Evolutionary conservation across 2,113 vertebrate species (phyloP), one percentile per base, ranked within the genome.

Genomic region (Marmota flaviventris): DNA sequence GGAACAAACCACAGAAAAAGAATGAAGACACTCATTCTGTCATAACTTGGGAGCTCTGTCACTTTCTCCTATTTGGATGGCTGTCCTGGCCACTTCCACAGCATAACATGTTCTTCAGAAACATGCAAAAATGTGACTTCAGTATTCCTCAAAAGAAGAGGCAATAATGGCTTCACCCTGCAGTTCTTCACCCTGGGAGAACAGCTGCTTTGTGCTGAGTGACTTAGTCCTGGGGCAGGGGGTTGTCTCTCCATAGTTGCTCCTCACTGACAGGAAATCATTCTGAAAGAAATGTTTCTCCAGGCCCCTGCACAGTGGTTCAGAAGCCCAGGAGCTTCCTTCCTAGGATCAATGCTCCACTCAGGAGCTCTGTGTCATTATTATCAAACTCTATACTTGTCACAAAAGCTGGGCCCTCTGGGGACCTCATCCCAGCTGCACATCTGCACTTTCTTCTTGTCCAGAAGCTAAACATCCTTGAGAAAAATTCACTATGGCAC

Each of bases 181-280:
- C 24, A 22, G n/a, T 39, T 11, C 18, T 39, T 73, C 70, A 73
- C 24, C n/a, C 37, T 73, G n/a, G 70, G 20, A 20, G 2, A 20
- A 73, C 0, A 0, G 20, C 3, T 14, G 20, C n/a, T 17, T 9
- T 24, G 1, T n/a, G 14, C 16, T 18, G 5, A 17, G 11, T 70
- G 32, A 18, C 65, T 69, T 32, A 32, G 65, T n/a, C 12, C 32
- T 70, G 5, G 14, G 32, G 34, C n/a, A 34, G 1, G 32, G 6
- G 5, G 14, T 70, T 34, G 32, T n/a, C 32, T 17, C 32, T 70
- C 32, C 67, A n/a, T n/a, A 34, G 20, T 39, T 73, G 20, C 8
- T 73, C 70, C 70, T 73, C n/a, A 9, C n/a, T 24, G 18, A 8
- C 4, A n/a, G 34, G 20, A 39, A 39, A 39, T 9, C 37, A 10